phyloP scores from a whole-genome alignment of 35 echinoderm and acorn worm species.

The Apostichopus californicus region DNA sequence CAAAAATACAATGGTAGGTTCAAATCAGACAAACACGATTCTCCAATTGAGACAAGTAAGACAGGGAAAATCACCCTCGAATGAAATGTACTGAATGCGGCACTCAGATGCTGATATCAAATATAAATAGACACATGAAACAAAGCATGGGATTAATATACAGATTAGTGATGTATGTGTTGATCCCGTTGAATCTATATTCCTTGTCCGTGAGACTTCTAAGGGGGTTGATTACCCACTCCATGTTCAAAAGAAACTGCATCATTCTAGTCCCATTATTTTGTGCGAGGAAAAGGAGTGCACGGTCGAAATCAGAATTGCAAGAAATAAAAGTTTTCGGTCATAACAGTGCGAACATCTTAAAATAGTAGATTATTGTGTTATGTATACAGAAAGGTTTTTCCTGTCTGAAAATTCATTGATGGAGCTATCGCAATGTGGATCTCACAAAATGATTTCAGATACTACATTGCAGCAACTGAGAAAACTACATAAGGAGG shows the following conservation, averaged over 20 bases:
- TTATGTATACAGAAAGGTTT: background rate
- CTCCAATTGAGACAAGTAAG: background rate
- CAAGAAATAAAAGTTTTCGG: slow-evolving; percentile 12
- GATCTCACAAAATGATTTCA: background rate
- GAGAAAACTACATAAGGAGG: background rate
- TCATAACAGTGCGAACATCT: slow-evolving; percentile 39
- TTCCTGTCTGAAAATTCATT: background rate
- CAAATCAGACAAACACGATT: background rate
- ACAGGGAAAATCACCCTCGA: background rate
- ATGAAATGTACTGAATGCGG: slow-evolving; percentile 20
- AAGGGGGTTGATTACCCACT: slow-evolving; percentile 46
- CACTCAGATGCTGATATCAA: background rate
- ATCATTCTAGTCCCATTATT: slow-evolving; percentile 4
- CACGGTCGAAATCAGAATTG: slow-evolving; percentile 11
- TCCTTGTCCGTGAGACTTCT: slow-evolving; percentile 15
- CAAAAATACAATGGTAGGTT: background rate
- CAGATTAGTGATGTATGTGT: slow-evolving; percentile 10
- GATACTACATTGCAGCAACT: background rate
- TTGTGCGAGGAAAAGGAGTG: slow-evolving; percentile 31
- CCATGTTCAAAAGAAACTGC: slow-evolving; percentile 32
- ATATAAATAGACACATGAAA: slow-evolving; percentile 36
- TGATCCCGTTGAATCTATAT: slow-evolving; percentile 31
- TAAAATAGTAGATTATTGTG: slow-evolving; percentile 38
- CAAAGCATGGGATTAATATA: background rate
- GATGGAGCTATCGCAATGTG: background rate